phyloP scores from a whole-genome alignment of 2,888 invertebrate genomes.

The Lycia hirtaria region DNA sequence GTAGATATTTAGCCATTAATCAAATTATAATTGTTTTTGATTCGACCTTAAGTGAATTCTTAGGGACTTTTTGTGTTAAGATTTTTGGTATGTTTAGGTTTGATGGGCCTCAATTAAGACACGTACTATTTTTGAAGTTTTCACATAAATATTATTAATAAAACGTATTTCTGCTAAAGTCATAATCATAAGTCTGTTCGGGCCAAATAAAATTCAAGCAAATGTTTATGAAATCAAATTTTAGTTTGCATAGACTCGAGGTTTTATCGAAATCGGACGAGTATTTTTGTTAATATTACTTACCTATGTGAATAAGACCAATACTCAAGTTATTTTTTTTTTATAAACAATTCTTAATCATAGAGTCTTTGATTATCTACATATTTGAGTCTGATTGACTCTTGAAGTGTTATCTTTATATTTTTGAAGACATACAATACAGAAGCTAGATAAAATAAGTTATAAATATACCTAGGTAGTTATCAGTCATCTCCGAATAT shows the following conservation, averaged over 20 bases:
- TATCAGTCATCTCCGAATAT: no score
- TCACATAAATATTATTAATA: not conserved
- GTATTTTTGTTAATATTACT: not conserved
- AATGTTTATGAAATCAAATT: no score
- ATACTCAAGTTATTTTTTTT: not conserved
- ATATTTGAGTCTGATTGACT: no score
- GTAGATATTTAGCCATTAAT: conserved; percentile 81
- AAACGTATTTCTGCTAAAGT: not conserved
- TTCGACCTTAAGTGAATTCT: conserved; percentile 70
- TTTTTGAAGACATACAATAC: no score
- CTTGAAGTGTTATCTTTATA: no score
- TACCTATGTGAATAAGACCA: not conserved
- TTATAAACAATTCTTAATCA: not conserved
- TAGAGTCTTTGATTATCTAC: no score
- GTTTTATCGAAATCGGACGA: no score
- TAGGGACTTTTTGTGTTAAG: conserved; percentile 58
- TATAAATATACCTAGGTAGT: no score
- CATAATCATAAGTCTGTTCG: no score
- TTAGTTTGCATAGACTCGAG: no score
- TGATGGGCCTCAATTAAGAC: not conserved
- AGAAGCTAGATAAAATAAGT: no score
- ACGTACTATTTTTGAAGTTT: not conserved
- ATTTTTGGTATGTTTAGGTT: conserved; percentile 37
- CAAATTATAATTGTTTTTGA: conserved; percentile 72
- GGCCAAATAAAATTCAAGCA: no score